Conservation (phyloP, 1,140 invertebrate species). For the Drosophila kanapiae region DNA sequence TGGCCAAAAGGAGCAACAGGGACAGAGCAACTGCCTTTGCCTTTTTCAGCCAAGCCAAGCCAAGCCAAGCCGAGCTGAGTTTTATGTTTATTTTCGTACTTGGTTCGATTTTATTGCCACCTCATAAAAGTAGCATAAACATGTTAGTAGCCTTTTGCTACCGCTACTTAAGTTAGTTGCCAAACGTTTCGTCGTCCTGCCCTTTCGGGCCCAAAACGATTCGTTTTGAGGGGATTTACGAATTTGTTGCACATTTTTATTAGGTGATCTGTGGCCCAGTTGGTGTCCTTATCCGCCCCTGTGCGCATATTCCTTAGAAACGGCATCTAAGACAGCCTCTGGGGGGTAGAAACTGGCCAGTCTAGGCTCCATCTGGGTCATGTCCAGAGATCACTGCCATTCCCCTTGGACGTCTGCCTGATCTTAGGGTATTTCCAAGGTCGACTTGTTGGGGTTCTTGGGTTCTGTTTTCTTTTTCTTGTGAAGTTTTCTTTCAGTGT, state of each 20-base stretch:
- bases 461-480: constrained; percentile 43
- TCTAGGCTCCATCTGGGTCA: no score
- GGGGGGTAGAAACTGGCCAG: no score
- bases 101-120: constrained; percentile 81
- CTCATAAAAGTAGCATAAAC: constrained; percentile 84
- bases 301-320: neutral
- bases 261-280: neutral
- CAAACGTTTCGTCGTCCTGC: constrained; percentile 9
- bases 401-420: no score
- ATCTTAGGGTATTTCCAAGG: constrained; percentile 15
- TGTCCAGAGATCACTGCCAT: no score
- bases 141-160: constrained; percentile 84
- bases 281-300: no score
- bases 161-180: constrained; percentile 80
- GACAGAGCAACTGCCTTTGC: constrained; percentile 3
- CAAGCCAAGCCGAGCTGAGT: constrained; percentile 20
- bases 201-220: neutral
- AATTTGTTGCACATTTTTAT: constrained; percentile 68
- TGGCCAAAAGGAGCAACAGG: neutral
- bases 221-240: constrained; percentile 29
- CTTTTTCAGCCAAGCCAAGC: no score
- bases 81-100: constrained; percentile 75
- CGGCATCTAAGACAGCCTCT: no score
- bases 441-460: constrained; percentile 10
- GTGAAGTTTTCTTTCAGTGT: constrained; percentile 81